Evolutionary conservation across 2,888 invertebrate species (phyloP), one percentile per base, ranked within the genome.

Genomic region (Melieria crassipennis): DNA sequence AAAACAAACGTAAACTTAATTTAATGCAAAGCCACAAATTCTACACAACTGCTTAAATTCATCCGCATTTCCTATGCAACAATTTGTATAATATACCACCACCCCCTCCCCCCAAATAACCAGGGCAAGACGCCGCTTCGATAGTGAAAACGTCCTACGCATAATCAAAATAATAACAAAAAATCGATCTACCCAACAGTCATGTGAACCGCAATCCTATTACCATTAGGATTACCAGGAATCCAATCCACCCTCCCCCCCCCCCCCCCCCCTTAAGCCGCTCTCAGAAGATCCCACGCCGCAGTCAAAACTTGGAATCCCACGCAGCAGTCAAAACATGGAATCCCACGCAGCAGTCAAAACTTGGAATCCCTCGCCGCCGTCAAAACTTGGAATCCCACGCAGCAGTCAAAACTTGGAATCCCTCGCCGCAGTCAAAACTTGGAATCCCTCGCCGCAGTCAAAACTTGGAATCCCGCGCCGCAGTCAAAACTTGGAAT

Each of bases 291-390:
- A 55, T 61, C 58, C 56, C 45, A 46, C 66, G 55, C 65, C 46
- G 42, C 69, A 7, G 42, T 69, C 65, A 45, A 56, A 45, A 45
- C 62, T 10, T 72, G 56, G n/a, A 13, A 57, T 79, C 81, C 80
- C 79, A 30, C 80, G 82, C 79, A 46, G 80, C 77, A 46, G 76
- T 76, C 77, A 56, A 70, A 4, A 43, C 69, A 68, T 72, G 57
- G 73, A 52, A 13, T 73, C 74, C 76, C 73, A 62, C 75, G 75
- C 75, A 7, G 75, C 76, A 55, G 74, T 77, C 77, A 71, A 70
- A 48, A 60, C 68, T 58, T 73, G 45, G 45, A 43, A 62, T 82
- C 82, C 81, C 80, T 43, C 82, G 82, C 80, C 45, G 80, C 77
- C 45, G 78, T 75, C 75, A 50, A 58, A 1, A 11, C 71, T 56